Conservation (phyloP, 2,113 vertebrate genomes). For the Limnothrissa miodon region DNA sequence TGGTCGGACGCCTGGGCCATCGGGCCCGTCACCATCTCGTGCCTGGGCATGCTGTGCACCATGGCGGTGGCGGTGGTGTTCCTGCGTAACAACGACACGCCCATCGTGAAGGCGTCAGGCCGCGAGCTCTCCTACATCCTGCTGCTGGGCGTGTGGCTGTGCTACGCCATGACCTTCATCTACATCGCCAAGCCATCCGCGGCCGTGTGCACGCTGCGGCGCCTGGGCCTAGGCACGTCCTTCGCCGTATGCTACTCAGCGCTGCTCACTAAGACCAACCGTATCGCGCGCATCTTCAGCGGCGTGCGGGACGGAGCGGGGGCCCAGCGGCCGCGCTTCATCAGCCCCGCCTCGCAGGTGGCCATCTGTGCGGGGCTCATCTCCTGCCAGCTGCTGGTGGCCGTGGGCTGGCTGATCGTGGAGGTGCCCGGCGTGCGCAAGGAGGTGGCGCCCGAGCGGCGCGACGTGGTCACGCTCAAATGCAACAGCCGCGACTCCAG, state of each 20-base stretch:
- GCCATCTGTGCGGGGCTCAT: constrained; percentile 92
- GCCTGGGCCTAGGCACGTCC: constrained; percentile 89
- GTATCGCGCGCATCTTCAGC: constrained; percentile 93
- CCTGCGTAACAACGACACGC: constrained; percentile 86
- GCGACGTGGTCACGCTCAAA: constrained; percentile 92
- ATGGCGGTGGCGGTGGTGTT: constrained; percentile 89
- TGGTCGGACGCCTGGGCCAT: constrained; percentile 96
- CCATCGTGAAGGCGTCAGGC: constrained; percentile 94
- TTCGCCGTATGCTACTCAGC: constrained; percentile 97
- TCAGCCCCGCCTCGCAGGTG: constrained; percentile 94
- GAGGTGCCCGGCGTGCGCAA: constrained; percentile 90
- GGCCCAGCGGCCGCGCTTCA: constrained; percentile 89
- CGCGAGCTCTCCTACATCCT: constrained; percentile 98
- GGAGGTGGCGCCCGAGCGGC: constrained; percentile 86
- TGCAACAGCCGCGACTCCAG: constrained; percentile 95
- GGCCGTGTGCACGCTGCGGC: constrained; percentile 84
- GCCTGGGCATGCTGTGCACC: constrained; percentile 89
- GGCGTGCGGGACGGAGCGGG: constrained; percentile 83
- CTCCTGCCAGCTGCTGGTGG: constrained; percentile 91
- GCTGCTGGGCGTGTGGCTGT: constrained; percentile 90
- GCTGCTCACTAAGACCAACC: constrained; percentile 96
- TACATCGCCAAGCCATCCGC: constrained; percentile 94
- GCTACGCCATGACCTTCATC: constrained; percentile 96
- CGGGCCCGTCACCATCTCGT: constrained; percentile 91
- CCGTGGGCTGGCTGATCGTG: constrained; percentile 88